phyloP scores from a whole-genome alignment of 2,113 vertebrate genomes.

The Probosciger aterrimus region DNA sequence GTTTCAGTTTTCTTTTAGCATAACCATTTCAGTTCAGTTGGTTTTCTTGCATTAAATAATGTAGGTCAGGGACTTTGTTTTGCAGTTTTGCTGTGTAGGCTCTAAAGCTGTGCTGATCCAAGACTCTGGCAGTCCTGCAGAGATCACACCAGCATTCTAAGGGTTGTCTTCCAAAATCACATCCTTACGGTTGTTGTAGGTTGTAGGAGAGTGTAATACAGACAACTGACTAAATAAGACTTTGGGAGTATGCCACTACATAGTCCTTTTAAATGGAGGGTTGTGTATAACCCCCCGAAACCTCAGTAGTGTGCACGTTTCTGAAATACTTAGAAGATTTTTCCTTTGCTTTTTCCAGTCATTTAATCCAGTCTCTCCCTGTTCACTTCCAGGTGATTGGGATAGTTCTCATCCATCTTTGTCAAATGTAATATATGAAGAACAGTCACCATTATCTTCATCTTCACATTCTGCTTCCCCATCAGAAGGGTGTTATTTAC shows the following conservation, averaged over 20 bases:
- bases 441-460: slow-evolving; percentile 77
- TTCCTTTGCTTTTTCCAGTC: not conserved
- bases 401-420: slow-evolving; percentile 80
- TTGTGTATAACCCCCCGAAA: not conserved
- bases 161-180: not conserved
- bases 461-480: slow-evolving; percentile 74
- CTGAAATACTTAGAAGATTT: not conserved
- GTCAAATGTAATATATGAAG: slow-evolving; percentile 84
- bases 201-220: not conserved
- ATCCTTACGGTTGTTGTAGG: not conserved
- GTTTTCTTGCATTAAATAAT: not conserved
- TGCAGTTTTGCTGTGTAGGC: not conserved
- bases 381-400: slow-evolving; percentile 78
- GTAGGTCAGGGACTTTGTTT: not conserved
- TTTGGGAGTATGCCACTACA: not conserved
- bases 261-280: not conserved
- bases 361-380: not conserved
- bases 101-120: not conserved
- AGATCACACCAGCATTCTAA: not conserved
- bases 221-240: not conserved
- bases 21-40: not conserved
- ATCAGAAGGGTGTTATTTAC: slow-evolving; percentile 73
- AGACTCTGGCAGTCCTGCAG: not conserved
- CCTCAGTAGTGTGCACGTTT: not conserved
- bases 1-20: slow-evolving; percentile 53